Evolutionary conservation across 2,888 invertebrate species (phyloP).

Genomic region (Pseudanteris insignis): DNA sequence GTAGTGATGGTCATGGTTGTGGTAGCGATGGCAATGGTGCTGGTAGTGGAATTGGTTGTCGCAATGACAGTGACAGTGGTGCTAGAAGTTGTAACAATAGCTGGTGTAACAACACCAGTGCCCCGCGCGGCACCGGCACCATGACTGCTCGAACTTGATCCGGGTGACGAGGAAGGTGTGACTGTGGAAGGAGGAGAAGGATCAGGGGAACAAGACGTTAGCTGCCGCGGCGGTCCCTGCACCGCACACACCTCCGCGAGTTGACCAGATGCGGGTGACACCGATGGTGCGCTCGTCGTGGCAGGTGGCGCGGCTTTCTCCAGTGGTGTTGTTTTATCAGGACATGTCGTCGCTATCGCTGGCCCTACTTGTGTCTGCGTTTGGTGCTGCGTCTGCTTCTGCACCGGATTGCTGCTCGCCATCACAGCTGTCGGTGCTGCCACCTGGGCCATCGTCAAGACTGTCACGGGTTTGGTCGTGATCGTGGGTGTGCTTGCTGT

Average conservation of each 20-base stretch:
- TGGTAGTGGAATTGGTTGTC: conserved; percentile 14
- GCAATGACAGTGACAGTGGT: conserved; percentile 34
- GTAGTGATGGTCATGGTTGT: conserved; percentile 22
- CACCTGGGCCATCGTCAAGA: conserved; percentile 57
- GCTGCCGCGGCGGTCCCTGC: conserved; percentile 66
- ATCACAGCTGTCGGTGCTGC: conserved; percentile 59
- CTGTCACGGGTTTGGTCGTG: conserved; percentile 61
- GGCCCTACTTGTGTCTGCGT: conserved; percentile 47
- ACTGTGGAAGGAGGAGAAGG: conserved; percentile 59
- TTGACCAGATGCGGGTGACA: conserved; percentile 51
- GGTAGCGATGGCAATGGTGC: conserved; percentile 35
- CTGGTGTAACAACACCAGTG: conserved; percentile 8
- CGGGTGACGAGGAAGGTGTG: conserved; percentile 61
- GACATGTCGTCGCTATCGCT: too few species aligned
- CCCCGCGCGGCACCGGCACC: neutral
- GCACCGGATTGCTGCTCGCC: conserved; percentile 57
- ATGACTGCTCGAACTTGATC: conserved; percentile 57
- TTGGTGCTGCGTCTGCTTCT: conserved; percentile 56
- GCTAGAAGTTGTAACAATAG: conserved; percentile 13
- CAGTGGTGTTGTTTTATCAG: conserved; percentile 43
- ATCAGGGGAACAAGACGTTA: conserved; percentile 64
- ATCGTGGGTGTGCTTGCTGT: conserved; percentile 65
- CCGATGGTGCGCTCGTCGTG: conserved; percentile 49
- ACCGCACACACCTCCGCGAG: conserved; percentile 67
- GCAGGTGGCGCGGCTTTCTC: conserved; percentile 59